Percentiles rank a stretch among this genome's conserved stretches.
phyloP scores from a whole-genome alignment of 2,113 vertebrate species.

The Chaetura pelagica region DNA sequence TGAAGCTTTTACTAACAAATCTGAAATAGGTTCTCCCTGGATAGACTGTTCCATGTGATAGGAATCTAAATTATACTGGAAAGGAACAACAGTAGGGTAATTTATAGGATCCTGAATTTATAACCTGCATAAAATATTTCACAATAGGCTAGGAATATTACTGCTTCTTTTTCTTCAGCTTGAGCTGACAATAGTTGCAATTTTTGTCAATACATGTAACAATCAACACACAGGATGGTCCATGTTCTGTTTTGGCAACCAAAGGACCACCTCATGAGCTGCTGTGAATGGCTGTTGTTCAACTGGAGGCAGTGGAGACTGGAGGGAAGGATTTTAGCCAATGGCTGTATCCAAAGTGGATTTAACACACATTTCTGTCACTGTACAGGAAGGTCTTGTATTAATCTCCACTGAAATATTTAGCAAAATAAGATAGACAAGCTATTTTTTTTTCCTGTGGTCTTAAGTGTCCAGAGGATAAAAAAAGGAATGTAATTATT shows the following conservation, averaged over 20 bases:
- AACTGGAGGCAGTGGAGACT: not conserved
- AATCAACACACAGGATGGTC: not conserved
- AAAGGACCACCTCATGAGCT: not conserved
- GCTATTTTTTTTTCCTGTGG: not conserved
- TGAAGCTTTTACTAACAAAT: not conserved
- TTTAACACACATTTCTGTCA: not conserved
- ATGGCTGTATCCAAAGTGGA: not conserved
- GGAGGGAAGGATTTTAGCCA: not conserved
- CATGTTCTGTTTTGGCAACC: not conserved
- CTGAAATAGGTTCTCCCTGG: not conserved
- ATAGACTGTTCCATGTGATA: not conserved
- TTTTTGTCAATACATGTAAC: not conserved
- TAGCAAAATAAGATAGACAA: not conserved
- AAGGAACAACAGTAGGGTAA: not conserved
- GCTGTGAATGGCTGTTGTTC: not conserved
- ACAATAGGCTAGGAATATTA: not conserved
- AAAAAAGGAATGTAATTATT: not conserved
- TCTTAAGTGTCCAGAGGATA: not conserved
- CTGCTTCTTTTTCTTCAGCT: not conserved
- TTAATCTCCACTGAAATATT: not conserved
- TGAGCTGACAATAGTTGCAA: not conserved
- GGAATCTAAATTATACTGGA: not conserved
- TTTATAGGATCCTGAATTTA: not conserved
- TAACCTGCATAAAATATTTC: not conserved
- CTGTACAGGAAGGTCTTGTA: not conserved